Evolutionary conservation across 2,888 invertebrate species (phyloP), one percentile per base, ranked within the genome.

Genomic region (Carabus problematicus): DNA sequence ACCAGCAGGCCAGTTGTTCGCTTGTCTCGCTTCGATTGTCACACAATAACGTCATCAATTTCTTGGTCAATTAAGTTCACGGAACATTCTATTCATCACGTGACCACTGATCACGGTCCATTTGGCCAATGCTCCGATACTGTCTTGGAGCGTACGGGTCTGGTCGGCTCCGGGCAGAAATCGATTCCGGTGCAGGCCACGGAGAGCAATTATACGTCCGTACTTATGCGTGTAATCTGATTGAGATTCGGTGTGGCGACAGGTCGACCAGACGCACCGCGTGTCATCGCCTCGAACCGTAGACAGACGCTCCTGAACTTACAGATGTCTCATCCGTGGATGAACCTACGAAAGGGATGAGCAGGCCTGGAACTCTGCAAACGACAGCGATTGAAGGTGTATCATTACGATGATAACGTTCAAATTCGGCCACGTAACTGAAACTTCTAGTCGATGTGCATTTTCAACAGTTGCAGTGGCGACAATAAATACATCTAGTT

Each of bases 31-130:
- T 59, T 42, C 29, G 39, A 42, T 59, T 41, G 43, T 19, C 42
- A 39, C 59, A 59, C 59, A 59, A 59, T 59, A 59, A 59, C 59
- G 40, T 43, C 59, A 59, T 59, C 43, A 41, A 59, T 59, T 59
- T 43, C 59, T 59, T 59, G 59, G 59, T 59, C 59, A 59, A 59
- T 59, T 59, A 41, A 43, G 59, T 59, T n/a, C 43, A 14, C 43
- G 56, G 16, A 42, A 42, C 59, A 43, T 59, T 59, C 59, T 59
- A 59, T 59, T 59, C 59, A 59, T 59, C 59, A 59, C 59, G 59
- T 14, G 42, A 59, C 43, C 43, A 16, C 59, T 59, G 59, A 42
- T 43, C 43, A 59, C 43, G 59, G 59, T 59, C 59, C 59, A 59
- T 59, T 59, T 59, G 59, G 42, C 43, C 12, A 39, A 29, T 56